Conservation (phyloP, 2,113 vertebrate genomes). For the Mesocricetus auratus region DNA sequence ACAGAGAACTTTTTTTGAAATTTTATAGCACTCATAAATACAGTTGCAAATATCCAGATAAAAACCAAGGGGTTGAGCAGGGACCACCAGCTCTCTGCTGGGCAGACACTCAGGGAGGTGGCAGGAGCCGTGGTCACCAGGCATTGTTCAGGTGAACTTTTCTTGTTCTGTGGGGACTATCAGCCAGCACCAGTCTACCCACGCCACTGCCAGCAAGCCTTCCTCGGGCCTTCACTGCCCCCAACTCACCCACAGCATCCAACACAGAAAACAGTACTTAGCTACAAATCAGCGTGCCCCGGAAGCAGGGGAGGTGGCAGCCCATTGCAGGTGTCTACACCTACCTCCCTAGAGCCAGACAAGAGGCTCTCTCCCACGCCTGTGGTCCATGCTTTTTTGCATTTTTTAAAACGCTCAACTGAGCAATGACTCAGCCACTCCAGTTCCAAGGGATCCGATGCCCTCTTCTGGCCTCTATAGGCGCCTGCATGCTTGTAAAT, state of each 20-base stretch:
- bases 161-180: not conserved
- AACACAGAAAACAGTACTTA: fast-evolving
- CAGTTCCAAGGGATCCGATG: not conserved
- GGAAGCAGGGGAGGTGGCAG: not conserved
- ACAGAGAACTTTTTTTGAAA: slow-evolving; percentile 46
- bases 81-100: not conserved
- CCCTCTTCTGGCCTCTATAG: not conserved
- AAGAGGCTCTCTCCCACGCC: not conserved
- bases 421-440: not conserved
- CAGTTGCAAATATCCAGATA: not conserved
- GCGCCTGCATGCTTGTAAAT: not conserved
- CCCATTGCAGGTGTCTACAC: not conserved
- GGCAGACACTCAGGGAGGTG: not conserved
- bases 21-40: not conserved
- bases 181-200: not conserved
- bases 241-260: not conserved
- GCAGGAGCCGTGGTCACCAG: not conserved
- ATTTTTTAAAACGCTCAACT: slow-evolving; percentile 9
- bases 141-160: too few relatives aligned
- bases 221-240: not conserved
- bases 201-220: not conserved
- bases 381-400: slow-evolving; percentile 9
- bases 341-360: not conserved
- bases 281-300: not conserved
- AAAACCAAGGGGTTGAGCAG: not conserved